phyloP scores from a whole-genome alignment of 2,113 vertebrate genomes.

The Anhinga rufa region DNA sequence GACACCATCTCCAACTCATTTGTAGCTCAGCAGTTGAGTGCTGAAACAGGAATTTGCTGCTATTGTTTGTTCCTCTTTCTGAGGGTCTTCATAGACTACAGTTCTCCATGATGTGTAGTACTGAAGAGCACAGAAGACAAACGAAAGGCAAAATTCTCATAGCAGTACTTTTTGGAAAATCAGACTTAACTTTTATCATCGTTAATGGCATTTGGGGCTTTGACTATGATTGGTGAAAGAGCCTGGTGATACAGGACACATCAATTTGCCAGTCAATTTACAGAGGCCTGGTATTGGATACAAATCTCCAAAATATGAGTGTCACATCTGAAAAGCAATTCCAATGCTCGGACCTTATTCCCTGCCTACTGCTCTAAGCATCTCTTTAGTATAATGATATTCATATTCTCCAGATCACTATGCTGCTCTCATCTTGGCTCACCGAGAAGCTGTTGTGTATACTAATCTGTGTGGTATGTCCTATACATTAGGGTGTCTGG shows the following conservation, averaged over 20 bases:
- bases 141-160: background rate
- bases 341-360: background rate
- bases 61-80: background rate
- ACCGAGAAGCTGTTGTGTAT: background rate
- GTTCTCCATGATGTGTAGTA: background rate
- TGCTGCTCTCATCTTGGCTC: background rate
- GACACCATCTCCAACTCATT: background rate
- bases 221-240: background rate
- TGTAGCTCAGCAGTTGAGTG: background rate
- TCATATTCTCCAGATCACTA: background rate
- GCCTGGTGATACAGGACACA: background rate
- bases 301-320: background rate
- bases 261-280: background rate
- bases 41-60: background rate
- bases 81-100: background rate
- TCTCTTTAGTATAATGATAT: background rate
- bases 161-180: background rate
- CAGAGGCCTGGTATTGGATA: background rate
- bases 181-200: background rate
- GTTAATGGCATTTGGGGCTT: background rate
- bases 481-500: background rate
- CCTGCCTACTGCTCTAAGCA: background rate
- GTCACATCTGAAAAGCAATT: background rate
- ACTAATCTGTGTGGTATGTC: background rate
- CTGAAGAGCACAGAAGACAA: background rate